These are phyloP conservation scores for Lysandra coridon DNA, from an alignment of 2,888 invertebrate species.

Conservation along the genomic window DNA sequence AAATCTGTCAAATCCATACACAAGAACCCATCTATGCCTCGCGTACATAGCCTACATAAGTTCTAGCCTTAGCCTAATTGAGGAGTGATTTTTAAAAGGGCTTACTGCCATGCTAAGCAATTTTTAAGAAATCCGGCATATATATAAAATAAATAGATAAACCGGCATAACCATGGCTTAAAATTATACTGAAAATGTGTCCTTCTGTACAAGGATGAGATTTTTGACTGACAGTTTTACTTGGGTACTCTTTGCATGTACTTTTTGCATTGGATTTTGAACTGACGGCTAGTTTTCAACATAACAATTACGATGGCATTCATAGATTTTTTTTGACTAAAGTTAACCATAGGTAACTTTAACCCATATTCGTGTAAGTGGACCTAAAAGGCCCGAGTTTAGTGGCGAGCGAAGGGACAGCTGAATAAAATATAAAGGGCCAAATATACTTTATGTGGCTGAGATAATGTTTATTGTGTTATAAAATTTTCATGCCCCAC, in stretches of 20 bases:
- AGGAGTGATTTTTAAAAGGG: no score
- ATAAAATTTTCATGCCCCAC: constrained; percentile 18
- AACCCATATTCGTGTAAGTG: not conserved
- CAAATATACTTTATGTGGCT: constrained; percentile 20
- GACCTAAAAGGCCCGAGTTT: not conserved
- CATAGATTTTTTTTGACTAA: no score
- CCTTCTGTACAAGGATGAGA: not conserved
- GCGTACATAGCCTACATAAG: no score
- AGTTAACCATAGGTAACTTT: not conserved
- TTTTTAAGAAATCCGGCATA: no score
- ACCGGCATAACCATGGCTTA: no score
- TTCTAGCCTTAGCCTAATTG: no score
- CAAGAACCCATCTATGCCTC: no score
- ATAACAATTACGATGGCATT: no score
- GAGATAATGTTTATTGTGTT: constrained; percentile 24
- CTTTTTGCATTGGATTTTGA: not conserved
- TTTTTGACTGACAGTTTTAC: not conserved
- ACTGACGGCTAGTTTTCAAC: not conserved
- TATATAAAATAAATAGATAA: no score
- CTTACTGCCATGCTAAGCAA: no score
- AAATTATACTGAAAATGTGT: no score
- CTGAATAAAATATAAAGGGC: constrained; percentile 10
- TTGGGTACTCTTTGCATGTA: not conserved
- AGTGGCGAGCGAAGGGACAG: constrained; percentile 2
- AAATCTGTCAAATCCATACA: no score